phyloP scores from a whole-genome alignment of 2,888 invertebrate genomes.

The Papilio gigon region DNA sequence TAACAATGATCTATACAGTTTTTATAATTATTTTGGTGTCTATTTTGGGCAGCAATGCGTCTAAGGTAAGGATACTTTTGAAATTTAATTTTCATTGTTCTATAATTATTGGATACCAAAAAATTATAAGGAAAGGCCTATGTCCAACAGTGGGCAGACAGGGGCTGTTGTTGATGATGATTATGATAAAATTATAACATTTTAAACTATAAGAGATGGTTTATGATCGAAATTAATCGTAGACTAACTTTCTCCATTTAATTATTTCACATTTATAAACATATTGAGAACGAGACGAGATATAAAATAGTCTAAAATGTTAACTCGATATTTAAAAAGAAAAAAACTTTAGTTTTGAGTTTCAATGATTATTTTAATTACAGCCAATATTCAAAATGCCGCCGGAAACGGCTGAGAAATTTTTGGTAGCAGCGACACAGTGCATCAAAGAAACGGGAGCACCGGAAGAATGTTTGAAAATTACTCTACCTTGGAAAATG shows the following conservation, averaged over 20 bases:
- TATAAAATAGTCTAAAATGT: too few relatives aligned
- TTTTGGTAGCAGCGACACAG: neutral
- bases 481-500: conserved; percentile 12
- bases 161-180: too few relatives aligned
- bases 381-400: conserved; percentile 7
- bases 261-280: too few relatives aligned
- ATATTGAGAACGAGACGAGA: too few relatives aligned
- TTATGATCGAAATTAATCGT: too few relatives aligned
- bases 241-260: too few relatives aligned
- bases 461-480: neutral
- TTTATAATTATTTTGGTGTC: neutral
- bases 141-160: too few relatives aligned
- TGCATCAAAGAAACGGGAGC: conserved; percentile 25
- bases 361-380: conserved; percentile 12
- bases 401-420: neutral
- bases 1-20: conserved; percentile 12
- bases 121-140: neutral
- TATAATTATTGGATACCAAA: neutral
- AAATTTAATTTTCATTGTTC: neutral
- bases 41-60: conserved; percentile 7
- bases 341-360: too few relatives aligned
- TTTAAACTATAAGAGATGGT: too few relatives aligned
- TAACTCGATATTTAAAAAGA: too few relatives aligned
- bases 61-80: conserved; percentile 12
- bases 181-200: too few relatives aligned